Percentiles rank a stretch among this genome's conserved stretches.
These are phyloP conservation scores for Phacellophora camtschatica DNA, from an alignment of 30 jellyfish, hydroid and myxozoan species.

Conservation along the genomic window DNA sequence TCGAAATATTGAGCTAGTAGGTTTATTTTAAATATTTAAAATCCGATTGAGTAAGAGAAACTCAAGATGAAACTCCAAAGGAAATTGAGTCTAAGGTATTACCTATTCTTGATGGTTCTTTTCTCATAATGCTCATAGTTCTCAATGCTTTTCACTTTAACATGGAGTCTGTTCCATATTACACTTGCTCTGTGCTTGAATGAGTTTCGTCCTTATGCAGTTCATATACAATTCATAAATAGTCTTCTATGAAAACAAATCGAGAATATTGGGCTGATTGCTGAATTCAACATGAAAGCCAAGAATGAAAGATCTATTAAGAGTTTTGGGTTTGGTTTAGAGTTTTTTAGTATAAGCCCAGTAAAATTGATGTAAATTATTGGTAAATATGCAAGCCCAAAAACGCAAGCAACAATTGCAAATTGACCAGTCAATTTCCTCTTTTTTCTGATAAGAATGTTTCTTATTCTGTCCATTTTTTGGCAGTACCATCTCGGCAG, in stretches of 20 bases:
- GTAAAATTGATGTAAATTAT: constrained; percentile 14
- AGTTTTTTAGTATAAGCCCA: not conserved
- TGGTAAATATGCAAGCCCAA: constrained; percentile 4
- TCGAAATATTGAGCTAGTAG: not conserved
- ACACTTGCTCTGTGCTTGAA: constrained; percentile 18
- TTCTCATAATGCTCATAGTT: constrained; percentile 18
- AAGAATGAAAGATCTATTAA: not conserved
- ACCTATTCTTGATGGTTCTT: constrained; percentile 36
- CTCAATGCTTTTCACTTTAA: constrained; percentile 34
- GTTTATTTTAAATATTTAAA: too few species aligned
- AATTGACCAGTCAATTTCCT: constrained; percentile 10
- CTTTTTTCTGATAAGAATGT: not conserved
- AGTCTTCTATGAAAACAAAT: not conserved
- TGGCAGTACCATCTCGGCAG: not conserved
- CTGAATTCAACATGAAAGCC: not conserved
- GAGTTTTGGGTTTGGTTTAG: not conserved
- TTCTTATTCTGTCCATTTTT: not conserved
- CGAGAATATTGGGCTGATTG: constrained; percentile 1
- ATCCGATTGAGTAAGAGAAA: not conserved
- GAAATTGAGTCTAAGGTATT: constrained; percentile 26
- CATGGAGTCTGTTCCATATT: constrained; percentile 14
- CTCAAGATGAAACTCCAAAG: constrained; percentile 32
- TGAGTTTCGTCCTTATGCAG: constrained; percentile 9
- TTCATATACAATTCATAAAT: not conserved
- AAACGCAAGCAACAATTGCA: not conserved